phyloP scores from a whole-genome alignment of 2,888 invertebrate genomes.

The Blera fallax region DNA sequence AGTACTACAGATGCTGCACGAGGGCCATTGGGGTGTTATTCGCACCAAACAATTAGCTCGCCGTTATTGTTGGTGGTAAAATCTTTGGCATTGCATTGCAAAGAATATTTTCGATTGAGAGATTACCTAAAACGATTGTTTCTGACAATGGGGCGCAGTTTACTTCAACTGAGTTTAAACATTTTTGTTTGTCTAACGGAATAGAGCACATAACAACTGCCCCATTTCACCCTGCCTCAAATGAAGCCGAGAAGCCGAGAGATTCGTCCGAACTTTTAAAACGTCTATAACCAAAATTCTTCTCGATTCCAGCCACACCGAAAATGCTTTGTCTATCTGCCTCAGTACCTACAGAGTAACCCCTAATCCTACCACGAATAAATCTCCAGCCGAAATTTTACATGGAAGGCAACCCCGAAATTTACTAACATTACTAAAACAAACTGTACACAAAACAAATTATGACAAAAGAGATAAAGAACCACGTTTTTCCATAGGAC shows the following conservation, averaged over 20 bases:
- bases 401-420: slow-evolving; percentile 41
- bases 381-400: slow-evolving; percentile 52
- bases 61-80: too few relatives aligned
- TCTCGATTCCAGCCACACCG: neutral
- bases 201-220: slow-evolving; percentile 74
- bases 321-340: slow-evolving; percentile 30
- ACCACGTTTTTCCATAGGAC: neutral
- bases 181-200: slow-evolving; percentile 71
- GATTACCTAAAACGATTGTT: slow-evolving; percentile 72
- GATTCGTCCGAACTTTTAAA: slow-evolving; percentile 69
- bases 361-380: slow-evolving; percentile 27
- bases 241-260: slow-evolving; percentile 74
- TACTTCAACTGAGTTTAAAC: slow-evolving; percentile 51
- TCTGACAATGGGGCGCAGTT: slow-evolving; percentile 75
- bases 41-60: too few relatives aligned
- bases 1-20: too few relatives aligned
- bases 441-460: neutral
- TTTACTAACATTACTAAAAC: slow-evolving; percentile 1
- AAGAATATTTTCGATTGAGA: slow-evolving; percentile 74
- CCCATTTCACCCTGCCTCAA: slow-evolving; percentile 74
- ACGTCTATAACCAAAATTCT: slow-evolving; percentile 40
- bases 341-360: slow-evolving; percentile 47
- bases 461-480: neutral
- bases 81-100: neutral
- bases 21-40: too few relatives aligned